Evolutionary conservation across 1,140 invertebrate genomes (phyloP), one percentile per base, ranked within the genome.

Genomic region (Phymorhynchus buccinoides): DNA sequence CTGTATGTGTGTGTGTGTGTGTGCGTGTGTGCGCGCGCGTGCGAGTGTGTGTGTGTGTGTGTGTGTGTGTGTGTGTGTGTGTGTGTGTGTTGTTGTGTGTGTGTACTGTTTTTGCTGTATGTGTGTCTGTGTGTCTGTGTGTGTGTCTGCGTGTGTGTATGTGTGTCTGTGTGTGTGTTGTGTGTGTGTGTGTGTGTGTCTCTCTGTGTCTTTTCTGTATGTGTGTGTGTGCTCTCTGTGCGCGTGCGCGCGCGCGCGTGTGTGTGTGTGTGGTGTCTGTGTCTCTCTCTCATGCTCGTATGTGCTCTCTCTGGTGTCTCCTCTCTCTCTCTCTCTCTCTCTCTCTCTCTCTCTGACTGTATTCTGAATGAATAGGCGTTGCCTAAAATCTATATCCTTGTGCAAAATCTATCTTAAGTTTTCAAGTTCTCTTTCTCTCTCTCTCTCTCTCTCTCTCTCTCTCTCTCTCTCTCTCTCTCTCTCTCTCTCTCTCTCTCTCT

Each of bases 391-490:
- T n/a, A n/a, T n/a, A n/a, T n/a, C n/a, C n/a, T n/a, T n/a, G n/a
- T n/a, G n/a, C n/a, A n/a, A n/a, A n/a, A n/a, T n/a, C n/a, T n/a
- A n/a, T n/a, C n/a, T n/a, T n/a, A n/a, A n/a, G n/a, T n/a, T 7
- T 32, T 7, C 12, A 6, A 35, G 22, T 73, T 7, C 62, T 73
- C 68, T 73, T 35, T 73, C 68, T 73, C 68, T 73, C 68, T 73
- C 68, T 73, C 68, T 73, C 68, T 73, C 68, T 73, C 68, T 73
- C 68, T 37, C 22, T 73, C 68, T 73, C 32, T 37, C 30, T 73
- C 68, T 73, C 68, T 73, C 30, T 35, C 32, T 35, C 7, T 35
- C 18, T 35, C 7, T 35, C 32, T 35, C 4, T 35, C 68, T 73
- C n/a, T 73, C 68, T 73, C 68, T 73, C 30, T 73, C 68, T 73